A percentile compares a stretch with the other conserved stretches of the same genome.
Evolutionary conservation across 1,140 invertebrate genomes (phyloP).

Genomic region (Protaetia brevitarsis): DNA sequence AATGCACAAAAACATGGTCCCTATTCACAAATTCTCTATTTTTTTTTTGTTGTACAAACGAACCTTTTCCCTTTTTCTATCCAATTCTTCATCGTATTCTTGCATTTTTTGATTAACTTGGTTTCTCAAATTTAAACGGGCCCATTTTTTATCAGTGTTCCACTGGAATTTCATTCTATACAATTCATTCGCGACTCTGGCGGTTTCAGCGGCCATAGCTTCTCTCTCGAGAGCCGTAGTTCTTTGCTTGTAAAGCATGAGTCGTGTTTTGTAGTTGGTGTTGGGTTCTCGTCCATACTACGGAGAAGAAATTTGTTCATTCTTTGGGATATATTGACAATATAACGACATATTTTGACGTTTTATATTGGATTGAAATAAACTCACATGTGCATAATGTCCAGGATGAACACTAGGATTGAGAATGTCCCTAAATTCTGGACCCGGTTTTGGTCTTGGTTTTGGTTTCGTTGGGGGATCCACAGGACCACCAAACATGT

Average conservation of each 20-base stretch:
- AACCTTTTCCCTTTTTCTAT: slow-evolving; percentile 40
- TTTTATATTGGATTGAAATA: slow-evolving; percentile 15
- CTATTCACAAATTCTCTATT: neutral
- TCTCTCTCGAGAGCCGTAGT: slow-evolving; percentile 26
- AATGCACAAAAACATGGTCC: neutral
- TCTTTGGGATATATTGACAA: neutral
- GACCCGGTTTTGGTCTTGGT: slow-evolving; percentile 17
- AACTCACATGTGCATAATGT: slow-evolving; percentile 30
- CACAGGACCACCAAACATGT: slow-evolving; percentile 25
- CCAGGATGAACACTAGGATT: slow-evolving; percentile 25
- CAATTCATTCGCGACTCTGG: neutral
- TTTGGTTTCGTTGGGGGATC: slow-evolving; percentile 16
- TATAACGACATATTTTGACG: neutral
- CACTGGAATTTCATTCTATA: neutral
- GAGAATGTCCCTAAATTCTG: slow-evolving; percentile 26
- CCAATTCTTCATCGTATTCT: slow-evolving; percentile 39
- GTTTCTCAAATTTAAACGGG: neutral
- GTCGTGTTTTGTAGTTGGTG: slow-evolving; percentile 33
- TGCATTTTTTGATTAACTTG: slow-evolving; percentile 26
- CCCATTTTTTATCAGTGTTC: neutral
- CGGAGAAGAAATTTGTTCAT: slow-evolving; percentile 20
- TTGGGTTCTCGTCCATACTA: slow-evolving; percentile 33
- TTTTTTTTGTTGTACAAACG: neutral
- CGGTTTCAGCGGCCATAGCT: slow-evolving; percentile 23
- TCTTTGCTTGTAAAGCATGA: slow-evolving; percentile 35